Conservation (phyloP, 1,140 invertebrate species). For the Atta cephalotes region DNA sequence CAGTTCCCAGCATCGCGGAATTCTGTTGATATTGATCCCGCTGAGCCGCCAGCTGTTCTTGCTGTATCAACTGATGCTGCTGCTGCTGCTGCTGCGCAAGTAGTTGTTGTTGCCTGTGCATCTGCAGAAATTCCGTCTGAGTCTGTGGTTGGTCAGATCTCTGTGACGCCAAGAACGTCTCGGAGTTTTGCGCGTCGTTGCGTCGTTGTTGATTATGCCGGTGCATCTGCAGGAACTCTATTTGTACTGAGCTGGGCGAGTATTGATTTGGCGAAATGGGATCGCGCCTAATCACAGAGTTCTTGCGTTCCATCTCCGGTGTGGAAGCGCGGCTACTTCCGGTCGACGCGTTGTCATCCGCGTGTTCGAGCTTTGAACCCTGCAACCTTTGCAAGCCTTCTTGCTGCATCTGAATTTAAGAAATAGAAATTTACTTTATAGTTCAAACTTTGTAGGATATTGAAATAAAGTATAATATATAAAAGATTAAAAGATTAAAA, state of each 20-base stretch:
- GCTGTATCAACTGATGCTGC: conserved; percentile 75
- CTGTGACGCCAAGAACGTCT: conserved; percentile 72
- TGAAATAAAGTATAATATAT: background rate
- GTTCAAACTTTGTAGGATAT: background rate
- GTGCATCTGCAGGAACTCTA: conserved; percentile 83
- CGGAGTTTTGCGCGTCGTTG: conserved; percentile 64
- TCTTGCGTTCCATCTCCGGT: conserved; percentile 85
- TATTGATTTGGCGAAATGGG: conserved; percentile 68
- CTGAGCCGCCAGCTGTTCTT: conserved; percentile 75
- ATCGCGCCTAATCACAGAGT: conserved; percentile 84
- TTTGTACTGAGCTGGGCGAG: conserved; percentile 78
- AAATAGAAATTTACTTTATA: background rate
- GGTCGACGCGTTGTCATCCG: conserved; percentile 81
- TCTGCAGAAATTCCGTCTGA: conserved; percentile 78
- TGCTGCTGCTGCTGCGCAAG: conserved; percentile 73
- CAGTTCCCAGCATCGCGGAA: conserved; percentile 75
- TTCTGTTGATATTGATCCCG: conserved; percentile 77
- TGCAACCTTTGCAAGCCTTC: conserved; percentile 83
- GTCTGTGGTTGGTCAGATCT: conserved; percentile 74
- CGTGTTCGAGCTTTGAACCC: conserved; percentile 77
- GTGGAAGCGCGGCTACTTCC: conserved; percentile 86
- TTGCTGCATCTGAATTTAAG: conserved; percentile 61
- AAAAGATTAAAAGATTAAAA: conserved; percentile 47
- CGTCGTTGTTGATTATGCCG: conserved; percentile 80
- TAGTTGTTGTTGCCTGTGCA: conserved; percentile 80